Percentiles rank a stretch among this genome's conserved stretches.
phyloP scores from a whole-genome alignment of 2,888 invertebrate species.

The Drosophila ustulata region DNA sequence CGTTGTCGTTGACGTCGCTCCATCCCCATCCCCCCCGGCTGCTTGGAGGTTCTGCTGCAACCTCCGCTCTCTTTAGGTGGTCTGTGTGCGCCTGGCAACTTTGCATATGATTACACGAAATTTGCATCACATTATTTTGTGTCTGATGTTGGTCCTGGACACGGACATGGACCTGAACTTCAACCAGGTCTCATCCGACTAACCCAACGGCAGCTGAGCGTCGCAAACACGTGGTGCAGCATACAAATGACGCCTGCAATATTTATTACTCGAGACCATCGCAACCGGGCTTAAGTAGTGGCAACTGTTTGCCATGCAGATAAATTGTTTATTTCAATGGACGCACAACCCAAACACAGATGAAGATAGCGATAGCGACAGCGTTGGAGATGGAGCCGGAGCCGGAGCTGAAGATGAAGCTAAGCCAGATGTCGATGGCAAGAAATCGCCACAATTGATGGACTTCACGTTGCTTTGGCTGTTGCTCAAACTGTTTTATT shows the following conservation, averaged over 20 bases:
- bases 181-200: conserved; percentile 6
- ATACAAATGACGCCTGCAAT: conserved; percentile 75
- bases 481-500: conserved; percentile 49
- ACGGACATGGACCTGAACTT: conserved; percentile 17
- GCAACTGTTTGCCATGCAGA: conserved; percentile 48
- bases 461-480: conserved; percentile 38
- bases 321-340: conserved; percentile 52
- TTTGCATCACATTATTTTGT: conserved; percentile 73
- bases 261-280: conserved; percentile 55
- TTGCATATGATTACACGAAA: conserved; percentile 78
- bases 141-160: conserved; percentile 40
- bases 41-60: neutral
- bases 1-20: conserved; percentile 23
- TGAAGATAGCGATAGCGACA: neutral
- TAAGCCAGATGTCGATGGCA: conserved; percentile 8
- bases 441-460: conserved; percentile 64
- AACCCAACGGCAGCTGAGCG: conserved; percentile 16
- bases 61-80: conserved; percentile 7
- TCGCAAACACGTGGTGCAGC: conserved; percentile 63
- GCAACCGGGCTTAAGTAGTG: conserved; percentile 38
- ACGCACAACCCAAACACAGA: neutral
- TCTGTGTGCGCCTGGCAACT: conserved; percentile 47
- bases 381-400: neutral
- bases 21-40: neutral
- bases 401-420: neutral